Percentiles rank a stretch among this genome's conserved stretches.
Evolutionary conservation across 1,140 invertebrate genomes (phyloP).

Genomic region (Brachionus calyciflorus): DNA sequence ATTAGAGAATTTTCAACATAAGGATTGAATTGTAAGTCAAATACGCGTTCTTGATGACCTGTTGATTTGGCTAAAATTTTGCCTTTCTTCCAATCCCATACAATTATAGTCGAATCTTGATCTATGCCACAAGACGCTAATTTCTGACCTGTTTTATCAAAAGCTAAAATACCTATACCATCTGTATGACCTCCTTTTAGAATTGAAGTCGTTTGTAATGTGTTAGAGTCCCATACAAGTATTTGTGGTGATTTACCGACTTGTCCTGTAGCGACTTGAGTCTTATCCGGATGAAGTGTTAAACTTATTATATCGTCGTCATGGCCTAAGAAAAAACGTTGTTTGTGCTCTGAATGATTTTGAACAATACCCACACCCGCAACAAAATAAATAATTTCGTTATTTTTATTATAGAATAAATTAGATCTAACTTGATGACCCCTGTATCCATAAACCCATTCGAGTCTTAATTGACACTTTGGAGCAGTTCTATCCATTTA

Average conservation of each 20-base stretch:
- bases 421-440: constrained; percentile 61
- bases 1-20: constrained; percentile 55
- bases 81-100: constrained; percentile 61
- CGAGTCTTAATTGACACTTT: constrained; percentile 50
- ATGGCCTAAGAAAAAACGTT: constrained; percentile 60
- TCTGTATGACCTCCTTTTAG: constrained; percentile 58
- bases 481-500: constrained; percentile 46
- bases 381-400: constrained; percentile 60
- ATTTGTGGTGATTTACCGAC: constrained; percentile 59
- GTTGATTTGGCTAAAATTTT: constrained; percentile 55
- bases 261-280: constrained; percentile 59
- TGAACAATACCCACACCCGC: constrained; percentile 61
- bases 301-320: constrained; percentile 61
- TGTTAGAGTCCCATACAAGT: constrained; percentile 58
- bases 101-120: constrained; percentile 55
- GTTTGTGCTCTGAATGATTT: constrained; percentile 55
- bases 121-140: constrained; percentile 58
- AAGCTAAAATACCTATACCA: constrained; percentile 55
- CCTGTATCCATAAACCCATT: constrained; percentile 61
- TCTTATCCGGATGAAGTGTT: constrained; percentile 57
- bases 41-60: constrained; percentile 52
- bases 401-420: constrained; percentile 55
- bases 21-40: constrained; percentile 59
- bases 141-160: constrained; percentile 55
- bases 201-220: constrained; percentile 55